Conservation (phyloP, 35 echinoderm and acorn worm genomes). For the Amphiura filiformis region DNA sequence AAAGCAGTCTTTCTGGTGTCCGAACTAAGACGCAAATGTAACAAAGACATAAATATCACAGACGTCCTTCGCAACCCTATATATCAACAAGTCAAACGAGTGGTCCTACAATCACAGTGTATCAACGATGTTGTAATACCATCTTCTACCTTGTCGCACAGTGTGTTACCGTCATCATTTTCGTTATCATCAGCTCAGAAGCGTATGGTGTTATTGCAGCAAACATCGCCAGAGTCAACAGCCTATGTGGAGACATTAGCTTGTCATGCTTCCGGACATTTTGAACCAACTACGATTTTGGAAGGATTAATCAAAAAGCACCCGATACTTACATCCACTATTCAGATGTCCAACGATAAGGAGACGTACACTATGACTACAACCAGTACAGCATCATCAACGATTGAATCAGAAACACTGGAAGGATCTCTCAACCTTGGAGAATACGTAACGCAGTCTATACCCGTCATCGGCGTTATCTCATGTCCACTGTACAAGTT, state of each 20-base stretch:
- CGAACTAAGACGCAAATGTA: not conserved
- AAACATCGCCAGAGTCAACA: slow-evolving; percentile 9
- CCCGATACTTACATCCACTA: not conserved
- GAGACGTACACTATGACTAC: not conserved
- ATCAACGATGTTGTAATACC: not conserved
- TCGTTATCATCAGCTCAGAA: not conserved
- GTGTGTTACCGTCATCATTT: not conserved
- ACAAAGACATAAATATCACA: not conserved
- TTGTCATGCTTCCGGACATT: not conserved
- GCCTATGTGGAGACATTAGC: slow-evolving; percentile 3
- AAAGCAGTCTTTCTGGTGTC: slow-evolving; percentile 24
- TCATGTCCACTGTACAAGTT: slow-evolving; percentile 20
- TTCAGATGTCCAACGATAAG: slow-evolving; percentile 1
- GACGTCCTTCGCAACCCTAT: not conserved
- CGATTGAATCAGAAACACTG: not conserved
- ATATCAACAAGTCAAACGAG: not conserved
- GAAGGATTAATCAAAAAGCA: not conserved
- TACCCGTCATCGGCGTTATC: not conserved
- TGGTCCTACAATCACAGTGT: not conserved
- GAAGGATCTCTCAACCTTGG: not conserved
- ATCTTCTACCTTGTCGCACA: not conserved
- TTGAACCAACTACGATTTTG: not conserved
- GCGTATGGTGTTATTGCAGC: slow-evolving; percentile 4
- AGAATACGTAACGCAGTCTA: not conserved
- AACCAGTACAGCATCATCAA: not conserved